Conservation (phyloP, 2,888 invertebrate genomes). For the Andrena minutula region DNA sequence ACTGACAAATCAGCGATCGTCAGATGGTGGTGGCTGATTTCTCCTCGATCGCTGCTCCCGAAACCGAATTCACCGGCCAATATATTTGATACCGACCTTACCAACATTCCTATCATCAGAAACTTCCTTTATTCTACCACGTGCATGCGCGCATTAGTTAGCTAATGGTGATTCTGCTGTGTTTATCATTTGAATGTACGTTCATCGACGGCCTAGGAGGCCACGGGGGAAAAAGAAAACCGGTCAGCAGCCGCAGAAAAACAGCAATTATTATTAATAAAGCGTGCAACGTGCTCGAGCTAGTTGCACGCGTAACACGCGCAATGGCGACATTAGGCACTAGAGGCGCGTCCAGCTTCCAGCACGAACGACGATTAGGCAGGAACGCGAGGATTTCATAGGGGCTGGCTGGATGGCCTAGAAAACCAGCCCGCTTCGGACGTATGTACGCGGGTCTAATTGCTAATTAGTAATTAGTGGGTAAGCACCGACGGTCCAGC, state of each 20-base stretch:
- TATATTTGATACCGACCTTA: no score
- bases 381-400: constrained; percentile 71
- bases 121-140: no score
- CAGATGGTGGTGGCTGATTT: no score
- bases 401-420: constrained; percentile 64
- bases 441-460: constrained; percentile 68
- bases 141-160: no score
- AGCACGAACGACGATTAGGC: constrained; percentile 67
- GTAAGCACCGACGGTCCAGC: constrained; percentile 45
- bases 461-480: constrained; percentile 79
- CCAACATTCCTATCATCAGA: no score
- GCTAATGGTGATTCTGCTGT: no score
- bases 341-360: constrained; percentile 39
- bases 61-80: no score
- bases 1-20: no score
- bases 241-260: background rate
- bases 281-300: background rate
- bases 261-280: constrained; percentile 42
- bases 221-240: background rate
- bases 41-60: no score
- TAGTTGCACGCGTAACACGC: constrained; percentile 5
- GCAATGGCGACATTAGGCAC: constrained; percentile 23
- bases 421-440: constrained; percentile 64
- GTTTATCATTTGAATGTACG: no score
- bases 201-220: background rate